Conservation (phyloP, 2,797 vertebrate species). For the Coilia nasus region DNA sequence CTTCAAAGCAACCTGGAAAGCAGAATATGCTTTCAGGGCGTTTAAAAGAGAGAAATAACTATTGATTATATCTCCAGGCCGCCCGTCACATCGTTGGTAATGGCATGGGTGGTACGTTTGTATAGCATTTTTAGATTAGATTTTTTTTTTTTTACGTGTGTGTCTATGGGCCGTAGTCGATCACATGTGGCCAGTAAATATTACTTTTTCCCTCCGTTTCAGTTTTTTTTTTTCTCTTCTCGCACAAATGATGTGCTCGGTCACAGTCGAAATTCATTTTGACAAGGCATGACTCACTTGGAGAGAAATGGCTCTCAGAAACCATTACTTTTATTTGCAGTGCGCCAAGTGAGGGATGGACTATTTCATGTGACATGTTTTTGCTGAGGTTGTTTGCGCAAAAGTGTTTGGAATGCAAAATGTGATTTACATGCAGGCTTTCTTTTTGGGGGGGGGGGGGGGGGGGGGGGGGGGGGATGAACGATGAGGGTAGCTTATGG, state of each 20-base stretch:
- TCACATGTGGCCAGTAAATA: slow-evolving; percentile 50
- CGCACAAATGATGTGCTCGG: slow-evolving; percentile 55
- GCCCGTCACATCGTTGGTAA: slow-evolving; percentile 55
- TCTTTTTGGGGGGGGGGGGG: not conserved
- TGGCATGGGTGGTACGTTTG: slow-evolving; percentile 43
- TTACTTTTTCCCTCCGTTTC: slow-evolving; percentile 49
- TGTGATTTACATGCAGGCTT: not conserved
- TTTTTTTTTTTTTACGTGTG: slow-evolving; percentile 1
- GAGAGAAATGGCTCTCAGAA: slow-evolving; percentile 10
- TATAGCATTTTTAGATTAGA: slow-evolving; percentile 44
- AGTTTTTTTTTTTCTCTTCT: not conserved
- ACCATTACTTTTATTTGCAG: slow-evolving; percentile 28
- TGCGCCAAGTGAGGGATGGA: slow-evolving; percentile 24
- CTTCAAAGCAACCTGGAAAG: slow-evolving; percentile 58
- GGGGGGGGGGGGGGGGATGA: too few species aligned
- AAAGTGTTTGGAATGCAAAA: slow-evolving; percentile 22
- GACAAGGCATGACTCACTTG: slow-evolving; percentile 33
- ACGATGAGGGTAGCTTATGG: not conserved
- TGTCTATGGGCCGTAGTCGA: not conserved
- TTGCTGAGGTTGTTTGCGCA: slow-evolving; percentile 18
- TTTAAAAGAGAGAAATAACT: slow-evolving; percentile 69
- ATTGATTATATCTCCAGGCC: slow-evolving; percentile 69
- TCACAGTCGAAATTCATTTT: slow-evolving; percentile 57
- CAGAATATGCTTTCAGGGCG: slow-evolving; percentile 51
- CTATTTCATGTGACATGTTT: slow-evolving; percentile 21